phyloP scores from a whole-genome alignment of 2,797 vertebrate genomes.

The Poeciliopsis turneri region DNA sequence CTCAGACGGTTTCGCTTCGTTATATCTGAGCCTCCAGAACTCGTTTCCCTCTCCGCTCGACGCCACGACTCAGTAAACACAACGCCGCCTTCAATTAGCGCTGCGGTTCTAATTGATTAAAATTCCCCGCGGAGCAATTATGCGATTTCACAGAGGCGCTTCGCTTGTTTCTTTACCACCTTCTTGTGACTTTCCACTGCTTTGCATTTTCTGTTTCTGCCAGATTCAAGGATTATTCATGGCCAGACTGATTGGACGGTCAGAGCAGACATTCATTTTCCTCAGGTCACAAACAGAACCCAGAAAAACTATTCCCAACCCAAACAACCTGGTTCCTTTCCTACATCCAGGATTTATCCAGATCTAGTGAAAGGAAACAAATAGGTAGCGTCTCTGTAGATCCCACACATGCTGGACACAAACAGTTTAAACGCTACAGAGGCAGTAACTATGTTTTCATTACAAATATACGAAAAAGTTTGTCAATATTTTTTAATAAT shows the following conservation, averaged over 20 bases:
- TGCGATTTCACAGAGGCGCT: slow-evolving; percentile 67
- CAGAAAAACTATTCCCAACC: background rate
- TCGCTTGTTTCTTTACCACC: slow-evolving; percentile 41
- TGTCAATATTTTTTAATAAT: too few species aligned
- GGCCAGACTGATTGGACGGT: slow-evolving; percentile 10
- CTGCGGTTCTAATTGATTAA: slow-evolving; percentile 73
- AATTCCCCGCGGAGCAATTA: slow-evolving; percentile 72
- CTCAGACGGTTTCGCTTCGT: slow-evolving; percentile 3
- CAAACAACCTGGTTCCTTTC: background rate
- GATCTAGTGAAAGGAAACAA: background rate
- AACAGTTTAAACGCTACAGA: background rate
- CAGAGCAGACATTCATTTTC: background rate
- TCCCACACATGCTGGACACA: background rate
- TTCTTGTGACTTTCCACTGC: slow-evolving; percentile 46
- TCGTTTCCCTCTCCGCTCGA: slow-evolving; percentile 26
- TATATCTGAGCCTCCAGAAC: slow-evolving; percentile 36
- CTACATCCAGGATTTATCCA: background rate
- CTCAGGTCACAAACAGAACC: background rate
- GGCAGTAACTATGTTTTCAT: background rate
- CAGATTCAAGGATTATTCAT: slow-evolving; percentile 24
- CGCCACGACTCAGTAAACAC: slow-evolving; percentile 72
- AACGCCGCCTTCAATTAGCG: slow-evolving; percentile 75
- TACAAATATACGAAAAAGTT: background rate
- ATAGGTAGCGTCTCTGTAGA: background rate
- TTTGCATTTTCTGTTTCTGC: slow-evolving; percentile 34